Evolutionary conservation across 2,888 invertebrate species (phyloP).

Genomic region (Troglohyphantes excavatus): DNA sequence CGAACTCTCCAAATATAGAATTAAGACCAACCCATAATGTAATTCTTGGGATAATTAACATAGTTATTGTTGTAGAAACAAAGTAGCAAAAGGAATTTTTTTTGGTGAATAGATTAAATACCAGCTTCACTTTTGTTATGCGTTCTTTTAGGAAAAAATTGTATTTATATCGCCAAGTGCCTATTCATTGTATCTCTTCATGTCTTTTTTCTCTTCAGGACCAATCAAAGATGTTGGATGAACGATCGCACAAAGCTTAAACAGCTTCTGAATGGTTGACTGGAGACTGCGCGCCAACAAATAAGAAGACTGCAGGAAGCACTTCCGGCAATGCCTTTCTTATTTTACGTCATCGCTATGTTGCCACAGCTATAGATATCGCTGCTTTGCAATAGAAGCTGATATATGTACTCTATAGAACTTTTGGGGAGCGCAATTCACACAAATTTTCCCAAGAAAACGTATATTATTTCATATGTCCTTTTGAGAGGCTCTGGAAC

Average conservation of each 20-base stretch:
- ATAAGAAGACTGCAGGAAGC: not conserved
- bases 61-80: too few relatives aligned
- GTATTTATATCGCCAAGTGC: not conserved
- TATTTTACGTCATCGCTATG: not conserved
- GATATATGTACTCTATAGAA: not conserved
- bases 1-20: too few relatives aligned
- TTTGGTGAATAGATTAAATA: too few relatives aligned
- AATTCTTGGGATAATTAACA: too few relatives aligned
- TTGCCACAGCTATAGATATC: constrained; percentile 53
- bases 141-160: not conserved
- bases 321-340: not conserved
- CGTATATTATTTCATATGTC: not conserved
- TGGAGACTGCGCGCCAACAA: not conserved
- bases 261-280: not conserved
- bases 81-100: too few relatives aligned
- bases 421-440: not conserved
- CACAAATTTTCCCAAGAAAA: not conserved
- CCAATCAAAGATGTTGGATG: not conserved
- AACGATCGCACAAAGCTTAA: constrained; percentile 2
- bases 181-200: not conserved
- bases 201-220: not conserved
- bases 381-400: constrained; percentile 46
- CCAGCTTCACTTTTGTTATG: too few relatives aligned
- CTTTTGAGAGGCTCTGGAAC: too few relatives aligned
- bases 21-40: too few relatives aligned